Conservation (phyloP, 30 jellyfish, hydroid and myxozoan species). For the Chironex yamaguchii region DNA sequence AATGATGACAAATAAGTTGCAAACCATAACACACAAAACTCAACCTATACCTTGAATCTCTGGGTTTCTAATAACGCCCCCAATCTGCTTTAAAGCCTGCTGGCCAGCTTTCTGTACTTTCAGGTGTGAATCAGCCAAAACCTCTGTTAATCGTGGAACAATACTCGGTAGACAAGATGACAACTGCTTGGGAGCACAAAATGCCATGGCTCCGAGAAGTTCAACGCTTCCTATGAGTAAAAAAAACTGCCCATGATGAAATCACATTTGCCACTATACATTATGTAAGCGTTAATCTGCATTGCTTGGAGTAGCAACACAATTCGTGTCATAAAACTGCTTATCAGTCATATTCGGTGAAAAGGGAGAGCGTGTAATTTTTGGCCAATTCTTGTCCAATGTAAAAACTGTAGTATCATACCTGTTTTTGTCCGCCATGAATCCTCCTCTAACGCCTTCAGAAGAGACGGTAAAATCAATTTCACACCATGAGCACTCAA, state of each 20-base stretch:
- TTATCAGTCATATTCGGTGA: too few species aligned
- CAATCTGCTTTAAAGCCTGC: slow-evolving; percentile 96
- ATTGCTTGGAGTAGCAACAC: too few species aligned
- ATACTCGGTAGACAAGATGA: slow-evolving; percentile 97
- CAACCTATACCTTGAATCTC: slow-evolving; percentile 90
- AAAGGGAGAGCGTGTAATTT: too few species aligned
- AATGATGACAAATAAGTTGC: not conserved
- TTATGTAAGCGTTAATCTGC: too few species aligned
- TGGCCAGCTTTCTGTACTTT: slow-evolving; percentile 98
- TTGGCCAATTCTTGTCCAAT: too few species aligned
- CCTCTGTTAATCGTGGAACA: slow-evolving; percentile 90
- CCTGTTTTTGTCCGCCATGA: slow-evolving; percentile 99
- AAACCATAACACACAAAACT: not conserved
- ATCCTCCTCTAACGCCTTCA: slow-evolving; percentile 97
- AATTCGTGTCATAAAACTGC: too few species aligned
- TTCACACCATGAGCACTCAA: slow-evolving; percentile 98
- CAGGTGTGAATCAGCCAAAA: slow-evolving; percentile 91
- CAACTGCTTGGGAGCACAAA: slow-evolving; percentile 98
- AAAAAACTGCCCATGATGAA: not conserved
- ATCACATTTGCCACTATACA: too few species aligned
- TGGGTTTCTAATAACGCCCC: slow-evolving; percentile 96
- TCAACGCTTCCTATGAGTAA: slow-evolving; percentile 89
- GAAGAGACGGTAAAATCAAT: slow-evolving; percentile 87
- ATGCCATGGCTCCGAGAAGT: slow-evolving; percentile 98
- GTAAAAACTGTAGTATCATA: too few species aligned